Percentiles rank a stretch among this genome's conserved stretches.
phyloP scores from a whole-genome alignment of 2,888 invertebrate genomes.

The Monochamus alternatus region DNA sequence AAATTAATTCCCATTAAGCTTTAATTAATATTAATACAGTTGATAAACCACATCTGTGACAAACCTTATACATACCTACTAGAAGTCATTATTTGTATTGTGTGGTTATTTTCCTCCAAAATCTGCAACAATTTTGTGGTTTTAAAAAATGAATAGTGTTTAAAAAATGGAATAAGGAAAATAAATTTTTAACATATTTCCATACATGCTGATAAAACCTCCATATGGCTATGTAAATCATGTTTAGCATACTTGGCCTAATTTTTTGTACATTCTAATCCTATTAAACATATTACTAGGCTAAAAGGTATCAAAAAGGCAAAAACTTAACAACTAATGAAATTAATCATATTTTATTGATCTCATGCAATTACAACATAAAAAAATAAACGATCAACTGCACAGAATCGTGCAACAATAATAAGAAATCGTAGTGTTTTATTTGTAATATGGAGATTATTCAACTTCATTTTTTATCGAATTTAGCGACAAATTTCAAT shows the following conservation, averaged over 20 bases:
- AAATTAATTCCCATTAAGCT: not conserved
- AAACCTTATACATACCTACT: slow-evolving; percentile 9
- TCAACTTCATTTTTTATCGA: slow-evolving; percentile 30
- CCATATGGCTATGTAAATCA: slow-evolving; percentile 50
- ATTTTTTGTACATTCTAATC: slow-evolving; percentile 47
- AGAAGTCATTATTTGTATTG: slow-evolving; percentile 19
- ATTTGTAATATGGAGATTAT: slow-evolving; percentile 50
- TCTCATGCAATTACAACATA: slow-evolving; percentile 15
- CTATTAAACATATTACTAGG: slow-evolving; percentile 3
- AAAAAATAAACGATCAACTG: slow-evolving; percentile 26
- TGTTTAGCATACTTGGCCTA: slow-evolving; percentile 51
- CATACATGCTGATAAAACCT: slow-evolving; percentile 20
- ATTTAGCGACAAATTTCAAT: slow-evolving; percentile 28
- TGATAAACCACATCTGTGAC: not conserved
- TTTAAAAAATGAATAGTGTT: not conserved
- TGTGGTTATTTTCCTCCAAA: not conserved
- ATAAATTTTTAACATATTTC: slow-evolving; percentile 4
- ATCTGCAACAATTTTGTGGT: slow-evolving; percentile 16
- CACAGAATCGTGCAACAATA: slow-evolving; percentile 36
- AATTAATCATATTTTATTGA: not conserved
- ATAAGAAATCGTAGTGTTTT: slow-evolving; percentile 41
- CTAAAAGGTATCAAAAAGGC: not conserved
- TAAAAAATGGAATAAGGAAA: not conserved
- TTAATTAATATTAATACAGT: not conserved
- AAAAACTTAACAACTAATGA: slow-evolving; percentile 6